These are phyloP conservation scores for Elaphurus davidianus DNA, from an alignment of 2,113 vertebrate species.

Conservation along the genomic window DNA sequence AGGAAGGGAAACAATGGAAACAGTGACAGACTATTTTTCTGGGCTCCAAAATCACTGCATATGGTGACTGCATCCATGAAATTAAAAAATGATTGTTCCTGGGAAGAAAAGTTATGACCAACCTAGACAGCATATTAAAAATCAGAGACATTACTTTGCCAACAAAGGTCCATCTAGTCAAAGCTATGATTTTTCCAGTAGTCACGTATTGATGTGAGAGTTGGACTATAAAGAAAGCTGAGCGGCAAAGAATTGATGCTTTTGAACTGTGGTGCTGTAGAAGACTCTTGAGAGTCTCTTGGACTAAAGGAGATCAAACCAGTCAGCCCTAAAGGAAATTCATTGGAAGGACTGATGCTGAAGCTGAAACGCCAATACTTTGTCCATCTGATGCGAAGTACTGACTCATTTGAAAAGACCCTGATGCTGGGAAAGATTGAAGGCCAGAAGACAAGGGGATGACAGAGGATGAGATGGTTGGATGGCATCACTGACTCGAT, in stretches of 20 bases:
- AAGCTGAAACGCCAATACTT: neutral
- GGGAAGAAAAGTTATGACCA: neutral
- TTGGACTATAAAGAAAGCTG: neutral
- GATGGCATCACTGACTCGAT: neutral
- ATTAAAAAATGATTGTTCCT: neutral
- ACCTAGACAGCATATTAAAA: neutral
- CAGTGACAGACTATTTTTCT: neutral
- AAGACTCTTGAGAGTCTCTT: neutral
- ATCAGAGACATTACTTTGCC: neutral
- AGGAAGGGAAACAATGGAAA: neutral
- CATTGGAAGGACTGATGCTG: neutral
- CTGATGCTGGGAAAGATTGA: neutral
- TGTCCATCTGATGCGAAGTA: neutral
- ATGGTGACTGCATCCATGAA: neutral
- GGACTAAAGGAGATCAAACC: neutral
- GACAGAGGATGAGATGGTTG: neutral
- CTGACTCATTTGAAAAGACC: neutral
- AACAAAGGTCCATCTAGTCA: neutral
- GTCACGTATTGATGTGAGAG: neutral
- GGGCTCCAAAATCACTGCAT: neutral
- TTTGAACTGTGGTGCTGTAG: neutral
- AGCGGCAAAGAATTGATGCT: neutral
- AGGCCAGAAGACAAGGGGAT: neutral
- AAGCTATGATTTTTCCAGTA: neutral
- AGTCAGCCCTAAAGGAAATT: neutral